Evolutionary conservation across 2,888 invertebrate species (phyloP).

Genomic region (Lasioglossum calceatum): DNA sequence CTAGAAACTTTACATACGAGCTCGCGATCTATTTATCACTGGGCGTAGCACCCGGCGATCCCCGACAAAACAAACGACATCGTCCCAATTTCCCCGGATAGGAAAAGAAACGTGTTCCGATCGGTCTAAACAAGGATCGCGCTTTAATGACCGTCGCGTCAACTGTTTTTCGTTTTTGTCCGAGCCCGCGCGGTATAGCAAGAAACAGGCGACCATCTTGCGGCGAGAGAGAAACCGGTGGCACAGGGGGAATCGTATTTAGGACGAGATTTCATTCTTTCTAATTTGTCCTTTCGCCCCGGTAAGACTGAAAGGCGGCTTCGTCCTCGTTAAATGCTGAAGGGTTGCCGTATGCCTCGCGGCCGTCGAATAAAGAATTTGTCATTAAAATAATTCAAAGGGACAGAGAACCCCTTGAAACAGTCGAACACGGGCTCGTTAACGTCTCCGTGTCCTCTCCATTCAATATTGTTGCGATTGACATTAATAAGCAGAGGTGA

Average conservation of each 20-base stretch:
- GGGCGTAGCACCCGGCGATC: background rate
- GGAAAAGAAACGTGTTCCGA: background rate
- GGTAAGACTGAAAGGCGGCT: conserved; percentile 14
- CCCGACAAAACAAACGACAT: background rate
- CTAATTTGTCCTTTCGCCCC: conserved; percentile 25
- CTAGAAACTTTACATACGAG: background rate
- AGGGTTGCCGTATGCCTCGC: conserved; percentile 12
- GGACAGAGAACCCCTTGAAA: background rate
- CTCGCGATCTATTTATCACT: conserved; percentile 3
- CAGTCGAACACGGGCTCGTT: conserved; percentile 6
- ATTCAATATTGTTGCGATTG: background rate
- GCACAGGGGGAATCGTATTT: background rate
- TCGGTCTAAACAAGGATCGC: background rate
- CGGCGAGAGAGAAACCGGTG: background rate
- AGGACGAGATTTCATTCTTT: conserved; percentile 7
- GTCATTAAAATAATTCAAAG: conserved; percentile 24
- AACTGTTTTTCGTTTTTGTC: background rate
- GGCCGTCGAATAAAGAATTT: conserved; percentile 28
- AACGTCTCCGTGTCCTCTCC: background rate
- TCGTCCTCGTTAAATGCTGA: conserved; percentile 19
- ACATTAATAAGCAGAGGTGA: background rate
- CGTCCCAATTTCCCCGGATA: background rate
- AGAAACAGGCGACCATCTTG: background rate
- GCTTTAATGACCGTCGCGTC: background rate
- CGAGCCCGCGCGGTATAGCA: background rate